These are phyloP conservation scores for Amiota mariae DNA, from an alignment of 2,888 invertebrate species.

Conservation along the genomic window DNA sequence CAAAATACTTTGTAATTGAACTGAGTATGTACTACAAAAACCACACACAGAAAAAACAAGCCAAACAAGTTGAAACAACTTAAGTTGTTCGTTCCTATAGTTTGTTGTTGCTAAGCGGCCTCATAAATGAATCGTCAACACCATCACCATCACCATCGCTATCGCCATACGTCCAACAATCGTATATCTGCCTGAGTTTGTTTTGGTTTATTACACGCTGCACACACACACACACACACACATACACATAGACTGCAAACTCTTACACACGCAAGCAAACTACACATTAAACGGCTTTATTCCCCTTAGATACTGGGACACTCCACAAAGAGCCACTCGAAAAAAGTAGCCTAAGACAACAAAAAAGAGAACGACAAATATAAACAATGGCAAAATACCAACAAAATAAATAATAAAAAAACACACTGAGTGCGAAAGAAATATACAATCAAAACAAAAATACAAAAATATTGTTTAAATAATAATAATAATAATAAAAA, in stretches of 20 bases:
- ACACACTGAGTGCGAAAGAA: conserved; percentile 27
- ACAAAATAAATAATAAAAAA: neutral
- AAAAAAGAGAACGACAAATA: conserved; percentile 13
- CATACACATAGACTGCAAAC: neutral
- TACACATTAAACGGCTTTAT: neutral
- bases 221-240: conserved; percentile 7
- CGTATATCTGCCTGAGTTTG: neutral
- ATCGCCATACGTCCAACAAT: neutral
- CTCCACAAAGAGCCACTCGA: neutral
- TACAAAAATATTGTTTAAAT: conserved; percentile 44
- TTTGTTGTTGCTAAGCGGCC: conserved; percentile 57
- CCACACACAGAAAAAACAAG: conserved; percentile 44
- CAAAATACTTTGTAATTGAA: no score
- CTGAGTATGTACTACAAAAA: neutral
- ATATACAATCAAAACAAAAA: conserved; percentile 28
- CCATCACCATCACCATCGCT: neutral
- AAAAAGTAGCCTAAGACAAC: conserved; percentile 3
- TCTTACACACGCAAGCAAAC: neutral
- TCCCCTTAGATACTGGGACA: neutral
- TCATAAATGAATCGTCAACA: conserved; percentile 41
- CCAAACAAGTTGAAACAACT: conserved; percentile 48
- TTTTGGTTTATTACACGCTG: conserved; percentile 24
- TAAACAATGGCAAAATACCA: conserved; percentile 4
- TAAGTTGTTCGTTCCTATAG: conserved; percentile 18
- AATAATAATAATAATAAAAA: conserved; percentile 64